Evolutionary conservation across 2,797 vertebrate species (phyloP).

Genomic region (Phrynocephalus guinanensis): DNA sequence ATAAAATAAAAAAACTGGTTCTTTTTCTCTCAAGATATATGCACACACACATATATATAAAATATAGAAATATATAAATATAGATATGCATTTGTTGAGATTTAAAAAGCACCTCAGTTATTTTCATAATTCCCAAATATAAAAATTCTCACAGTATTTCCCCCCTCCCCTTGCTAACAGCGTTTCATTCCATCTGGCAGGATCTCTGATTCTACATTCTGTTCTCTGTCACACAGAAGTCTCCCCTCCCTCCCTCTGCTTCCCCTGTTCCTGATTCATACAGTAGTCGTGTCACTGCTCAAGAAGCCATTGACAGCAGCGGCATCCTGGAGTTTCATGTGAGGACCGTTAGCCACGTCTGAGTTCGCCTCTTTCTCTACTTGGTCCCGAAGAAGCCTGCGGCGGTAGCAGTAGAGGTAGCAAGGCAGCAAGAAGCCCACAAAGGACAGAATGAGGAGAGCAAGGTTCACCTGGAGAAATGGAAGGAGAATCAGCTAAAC

Average conservation of each 20-base stretch:
- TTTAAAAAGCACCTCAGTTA: slow-evolving; percentile 43
- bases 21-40: neutral
- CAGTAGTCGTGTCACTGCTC: slow-evolving; percentile 9
- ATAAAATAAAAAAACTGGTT: slow-evolving; percentile 9
- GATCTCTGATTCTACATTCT: slow-evolving; percentile 13
- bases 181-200: slow-evolving; percentile 38
- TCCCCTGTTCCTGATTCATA: slow-evolving; percentile 5
- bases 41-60: slow-evolving; percentile 3
- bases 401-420: slow-evolving; percentile 86
- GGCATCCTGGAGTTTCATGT: slow-evolving; percentile 70
- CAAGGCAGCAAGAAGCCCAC: slow-evolving; percentile 87
- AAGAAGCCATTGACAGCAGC: slow-evolving; percentile 47
- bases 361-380: slow-evolving; percentile 58
- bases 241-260: neutral
- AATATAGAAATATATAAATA: slow-evolving; percentile 37
- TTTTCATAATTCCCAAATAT: slow-evolving; percentile 47
- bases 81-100: slow-evolving; percentile 37
- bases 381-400: slow-evolving; percentile 72
- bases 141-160: slow-evolving; percentile 43
- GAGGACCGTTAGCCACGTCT: slow-evolving; percentile 63
- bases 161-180: slow-evolving; percentile 12
- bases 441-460: slow-evolving; percentile 84
- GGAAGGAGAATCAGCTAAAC: slow-evolving; percentile 16
- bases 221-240: slow-evolving; percentile 25
- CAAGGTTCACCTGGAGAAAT: slow-evolving; percentile 84